A percentile compares a stretch with the other conserved stretches of the same genome.
phyloP scores from a whole-genome alignment of 2,888 invertebrate genomes.

The Argyresthia albistria region DNA sequence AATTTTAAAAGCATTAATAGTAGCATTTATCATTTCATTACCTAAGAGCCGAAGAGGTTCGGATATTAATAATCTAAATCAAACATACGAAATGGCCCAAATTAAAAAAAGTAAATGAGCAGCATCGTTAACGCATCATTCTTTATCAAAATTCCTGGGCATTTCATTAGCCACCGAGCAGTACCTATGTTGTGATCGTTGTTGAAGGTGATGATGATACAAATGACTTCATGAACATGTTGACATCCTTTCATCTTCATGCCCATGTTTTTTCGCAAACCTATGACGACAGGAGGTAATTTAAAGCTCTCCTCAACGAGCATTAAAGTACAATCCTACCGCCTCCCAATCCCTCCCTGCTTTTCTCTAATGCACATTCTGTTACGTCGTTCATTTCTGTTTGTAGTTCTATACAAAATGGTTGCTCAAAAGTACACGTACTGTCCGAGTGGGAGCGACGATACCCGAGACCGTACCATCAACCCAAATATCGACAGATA shows the following conservation, averaged over 20 bases:
- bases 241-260: no score
- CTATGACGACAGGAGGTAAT: not conserved
- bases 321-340: slow-evolving; percentile 13
- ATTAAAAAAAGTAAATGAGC: no score
- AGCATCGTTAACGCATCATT: no score
- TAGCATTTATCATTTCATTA: no score
- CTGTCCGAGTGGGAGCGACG: slow-evolving; percentile 68
- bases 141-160: no score
- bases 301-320: not conserved
- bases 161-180: no score
- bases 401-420: slow-evolving; percentile 73
- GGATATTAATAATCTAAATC: no score
- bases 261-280: no score
- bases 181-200: no score
- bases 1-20: not conserved
- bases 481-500: slow-evolving; percentile 62
- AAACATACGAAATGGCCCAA: no score
- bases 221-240: not conserved
- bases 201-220: not conserved
- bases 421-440: slow-evolving; percentile 64
- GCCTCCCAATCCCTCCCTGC: slow-evolving; percentile 18
- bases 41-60: no score
- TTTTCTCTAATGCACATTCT: slow-evolving; percentile 65
- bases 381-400: slow-evolving; percentile 72
- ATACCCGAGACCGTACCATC: slow-evolving; percentile 57